Conservation (phyloP, 2,113 vertebrate genomes). For the Oryctolagus cuniculus region DNA sequence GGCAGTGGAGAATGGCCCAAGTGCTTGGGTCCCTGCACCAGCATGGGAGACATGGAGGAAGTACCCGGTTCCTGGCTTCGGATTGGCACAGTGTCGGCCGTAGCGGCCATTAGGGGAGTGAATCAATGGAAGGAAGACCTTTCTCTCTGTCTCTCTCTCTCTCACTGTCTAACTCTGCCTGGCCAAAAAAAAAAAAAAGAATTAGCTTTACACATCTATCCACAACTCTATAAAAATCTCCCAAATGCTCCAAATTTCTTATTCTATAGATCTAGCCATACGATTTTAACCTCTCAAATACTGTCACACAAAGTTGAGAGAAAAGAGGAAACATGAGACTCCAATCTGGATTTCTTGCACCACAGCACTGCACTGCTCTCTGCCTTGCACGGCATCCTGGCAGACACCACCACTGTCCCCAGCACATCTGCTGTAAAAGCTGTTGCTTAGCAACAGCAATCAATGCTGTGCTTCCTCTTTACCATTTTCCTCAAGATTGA, state of each 20-base stretch:
- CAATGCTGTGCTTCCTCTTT: conserved; percentile 83
- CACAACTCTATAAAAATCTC: conserved; percentile 18
- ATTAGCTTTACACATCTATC: not conserved
- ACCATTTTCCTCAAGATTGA: conserved; percentile 83
- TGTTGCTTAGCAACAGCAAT: conserved; percentile 90
- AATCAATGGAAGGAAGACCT: too few species aligned
- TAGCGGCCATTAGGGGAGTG: too few species aligned
- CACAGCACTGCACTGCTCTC: conserved; percentile 43
- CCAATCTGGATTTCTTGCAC: conserved; percentile 54
- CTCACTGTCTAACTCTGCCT: too few species aligned
- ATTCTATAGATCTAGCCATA: not conserved
- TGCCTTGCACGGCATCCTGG: conserved; percentile 72
- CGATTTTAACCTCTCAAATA: conserved; percentile 27
- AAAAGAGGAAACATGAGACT: conserved; percentile 58
- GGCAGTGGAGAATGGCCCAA: too few species aligned
- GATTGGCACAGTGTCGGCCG: too few species aligned
- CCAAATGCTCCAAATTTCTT: conserved; percentile 2
- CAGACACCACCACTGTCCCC: conserved; percentile 76
- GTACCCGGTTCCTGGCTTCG: too few species aligned
- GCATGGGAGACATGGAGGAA: too few species aligned
- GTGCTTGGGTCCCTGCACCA: too few species aligned
- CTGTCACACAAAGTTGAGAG: not conserved
- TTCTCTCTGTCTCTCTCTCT: too few species aligned
- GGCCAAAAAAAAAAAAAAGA: too few species aligned
- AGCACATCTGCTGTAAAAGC: conserved; percentile 82